These are phyloP conservation scores for Gerris buenoi DNA, from an alignment of 1,140 invertebrate genomes.

Conservation along the genomic window DNA sequence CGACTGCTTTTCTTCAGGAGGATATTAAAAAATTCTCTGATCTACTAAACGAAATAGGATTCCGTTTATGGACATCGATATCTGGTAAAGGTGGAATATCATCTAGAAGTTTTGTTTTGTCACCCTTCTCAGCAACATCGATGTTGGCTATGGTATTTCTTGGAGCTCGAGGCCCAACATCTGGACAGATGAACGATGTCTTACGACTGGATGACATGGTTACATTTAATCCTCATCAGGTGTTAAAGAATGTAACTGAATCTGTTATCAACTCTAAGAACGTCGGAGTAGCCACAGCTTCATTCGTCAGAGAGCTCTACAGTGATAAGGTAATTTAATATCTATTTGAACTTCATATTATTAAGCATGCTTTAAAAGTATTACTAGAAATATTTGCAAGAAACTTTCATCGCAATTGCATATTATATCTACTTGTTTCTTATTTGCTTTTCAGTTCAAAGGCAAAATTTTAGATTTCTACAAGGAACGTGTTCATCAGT, in stretches of 20 bases:
- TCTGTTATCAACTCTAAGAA: slow-evolving; percentile 43
- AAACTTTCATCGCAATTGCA: no score
- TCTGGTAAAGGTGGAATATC: slow-evolving; percentile 49
- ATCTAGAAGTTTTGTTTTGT: slow-evolving; percentile 60
- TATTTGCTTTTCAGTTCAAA: slow-evolving; percentile 35
- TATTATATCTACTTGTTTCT: no score
- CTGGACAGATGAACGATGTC: slow-evolving; percentile 75
- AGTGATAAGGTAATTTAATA: slow-evolving; percentile 44
- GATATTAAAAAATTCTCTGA: slow-evolving; percentile 53
- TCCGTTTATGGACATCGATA: slow-evolving; percentile 58
- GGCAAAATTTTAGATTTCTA: slow-evolving; percentile 67
- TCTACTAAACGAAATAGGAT: slow-evolving; percentile 68
- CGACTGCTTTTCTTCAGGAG: slow-evolving; percentile 45
- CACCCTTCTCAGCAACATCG: slow-evolving; percentile 68
- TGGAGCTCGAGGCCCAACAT: slow-evolving; percentile 69
- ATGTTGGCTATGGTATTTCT: slow-evolving; percentile 75
- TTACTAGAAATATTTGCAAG: no score
- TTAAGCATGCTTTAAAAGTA: no score
- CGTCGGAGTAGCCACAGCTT: slow-evolving; percentile 52
- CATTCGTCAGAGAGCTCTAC: slow-evolving; percentile 60
- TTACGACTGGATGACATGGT: slow-evolving; percentile 71
- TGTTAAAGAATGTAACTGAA: slow-evolving; percentile 67
- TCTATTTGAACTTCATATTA: no score
- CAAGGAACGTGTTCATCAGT: slow-evolving; percentile 66
- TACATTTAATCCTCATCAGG: slow-evolving; percentile 71